phyloP scores from a whole-genome alignment of 2,113 vertebrate genomes.

The Varanus salvator region DNA sequence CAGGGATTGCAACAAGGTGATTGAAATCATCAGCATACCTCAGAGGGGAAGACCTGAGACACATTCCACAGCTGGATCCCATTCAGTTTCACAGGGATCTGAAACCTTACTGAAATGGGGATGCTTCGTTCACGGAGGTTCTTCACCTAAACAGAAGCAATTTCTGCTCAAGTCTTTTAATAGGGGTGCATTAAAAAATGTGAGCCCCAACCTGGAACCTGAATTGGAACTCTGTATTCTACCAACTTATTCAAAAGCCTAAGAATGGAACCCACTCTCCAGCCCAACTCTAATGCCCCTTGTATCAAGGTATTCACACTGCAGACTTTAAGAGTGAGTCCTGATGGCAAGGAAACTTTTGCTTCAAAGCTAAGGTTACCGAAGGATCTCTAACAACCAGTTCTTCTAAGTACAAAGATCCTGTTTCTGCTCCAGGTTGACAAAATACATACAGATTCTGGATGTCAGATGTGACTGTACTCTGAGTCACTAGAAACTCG shows the following conservation, averaged over 20 bases:
- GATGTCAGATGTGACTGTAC: too few relatives aligned
- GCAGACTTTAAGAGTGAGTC: too few relatives aligned
- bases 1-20: background rate
- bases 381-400: too few relatives aligned
- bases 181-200: too few relatives aligned
- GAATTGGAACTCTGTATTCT: too few relatives aligned
- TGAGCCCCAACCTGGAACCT: too few relatives aligned
- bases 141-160: slow-evolving; percentile 70
- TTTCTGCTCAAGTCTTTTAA: background rate
- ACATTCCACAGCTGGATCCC: slow-evolving; percentile 75
- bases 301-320: too few relatives aligned
- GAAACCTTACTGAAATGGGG: slow-evolving; percentile 73
- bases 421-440: background rate
- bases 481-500: background rate
- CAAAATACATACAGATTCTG: background rate
- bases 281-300: too few relatives aligned
- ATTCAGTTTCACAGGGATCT: slow-evolving; percentile 76
- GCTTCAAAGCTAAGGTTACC: too few relatives aligned
- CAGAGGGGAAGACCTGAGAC: slow-evolving; percentile 57
- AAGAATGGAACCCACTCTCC: too few relatives aligned
- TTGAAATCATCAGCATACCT: slow-evolving; percentile 65
- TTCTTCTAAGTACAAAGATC: background rate
- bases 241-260: too few relatives aligned
- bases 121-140: slow-evolving; percentile 74
- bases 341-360: too few relatives aligned